Evolutionary conservation across 2,113 vertebrate species (phyloP), one percentile per base, ranked within the genome.

Genomic region (Anser brachyrhynchus): DNA sequence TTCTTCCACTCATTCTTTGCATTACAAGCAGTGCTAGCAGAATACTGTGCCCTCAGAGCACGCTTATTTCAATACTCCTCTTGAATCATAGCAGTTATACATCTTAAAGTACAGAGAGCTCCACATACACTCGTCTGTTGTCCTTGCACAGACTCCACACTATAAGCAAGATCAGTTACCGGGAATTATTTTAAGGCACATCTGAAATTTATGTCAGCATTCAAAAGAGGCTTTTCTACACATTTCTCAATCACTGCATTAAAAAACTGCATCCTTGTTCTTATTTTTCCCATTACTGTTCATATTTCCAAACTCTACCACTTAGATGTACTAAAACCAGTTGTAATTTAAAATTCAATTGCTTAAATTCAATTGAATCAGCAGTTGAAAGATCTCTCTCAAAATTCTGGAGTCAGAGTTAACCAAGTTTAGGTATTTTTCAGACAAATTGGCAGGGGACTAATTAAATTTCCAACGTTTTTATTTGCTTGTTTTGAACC

Each of bases 401-500:
- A 77, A 77, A 95, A 90, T 92, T 49, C 43, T 66, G 39, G 57
- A 97, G 92, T 95, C 75, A 84, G 46, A 94, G 74, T 79, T 87
- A 95, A 91, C 33, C 23, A 51, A 77, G 29, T 94, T 94, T 54
- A 92, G 44, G 55, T 73, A 52, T 82, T 96, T 93, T 82, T 91
- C 91, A 93, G 74, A 91, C 46, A 94, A 84, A 85, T 11, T 37
- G 4, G 26, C 25, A 66, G 51, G 70, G 66, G n/a, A 91, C 95
- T 97, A 96, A 97, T 96, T 97, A 93, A 95, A 92, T 96, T 95
- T 91, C 61, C 35, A 95, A 39, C 80, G 87, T 94, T 95, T 95
- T 78, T 87, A 17, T 92, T 94, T 95, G 41, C 77, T 90, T 92
- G 58, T 95, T 91, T 96, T 71, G 69, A 97, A 95, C 70, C 31